phyloP scores from a whole-genome alignment of 2,888 invertebrate genomes.

The Scaptomyza flava region DNA sequence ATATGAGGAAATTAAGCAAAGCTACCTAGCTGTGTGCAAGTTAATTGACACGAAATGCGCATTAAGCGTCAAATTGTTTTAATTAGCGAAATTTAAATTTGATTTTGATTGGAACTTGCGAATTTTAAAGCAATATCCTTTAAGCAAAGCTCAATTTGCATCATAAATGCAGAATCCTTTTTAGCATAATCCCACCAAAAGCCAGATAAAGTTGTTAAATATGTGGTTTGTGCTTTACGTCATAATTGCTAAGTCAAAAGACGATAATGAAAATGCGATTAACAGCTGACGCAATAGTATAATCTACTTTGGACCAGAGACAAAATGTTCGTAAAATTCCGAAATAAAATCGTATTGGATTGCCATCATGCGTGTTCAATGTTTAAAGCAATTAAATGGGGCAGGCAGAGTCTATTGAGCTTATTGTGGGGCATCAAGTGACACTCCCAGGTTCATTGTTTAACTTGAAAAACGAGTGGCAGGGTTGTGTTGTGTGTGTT shows the following conservation, averaged over 20 bases:
- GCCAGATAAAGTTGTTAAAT: neutral
- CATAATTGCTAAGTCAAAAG: neutral
- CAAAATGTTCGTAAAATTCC: neutral
- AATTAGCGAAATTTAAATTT: conserved; percentile 6
- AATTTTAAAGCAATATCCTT: neutral
- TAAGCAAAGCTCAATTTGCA: neutral
- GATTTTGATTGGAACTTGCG: neutral
- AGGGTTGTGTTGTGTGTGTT: conserved; percentile 10
- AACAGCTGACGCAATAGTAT: neutral
- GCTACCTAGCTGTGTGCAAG: neutral
- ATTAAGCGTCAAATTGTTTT: conserved; percentile 21
- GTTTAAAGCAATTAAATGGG: conserved; percentile 6
- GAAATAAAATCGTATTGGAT: neutral
- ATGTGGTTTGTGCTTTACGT: neutral
- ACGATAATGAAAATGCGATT: conserved; percentile 3
- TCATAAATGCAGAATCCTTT: neutral
- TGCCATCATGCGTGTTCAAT: neutral
- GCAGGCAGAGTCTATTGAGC: neutral
- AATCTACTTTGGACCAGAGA: neutral
- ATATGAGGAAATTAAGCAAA: conserved; percentile 27
- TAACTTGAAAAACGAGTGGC: conserved; percentile 5
- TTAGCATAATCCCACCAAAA: neutral
- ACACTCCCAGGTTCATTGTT: conserved; percentile 50
- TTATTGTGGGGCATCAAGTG: neutral
- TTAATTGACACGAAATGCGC: conserved; percentile 19